Evolutionary conservation across 2,888 invertebrate species (phyloP).

Genomic region (Brachynemurus nebulosus): DNA sequence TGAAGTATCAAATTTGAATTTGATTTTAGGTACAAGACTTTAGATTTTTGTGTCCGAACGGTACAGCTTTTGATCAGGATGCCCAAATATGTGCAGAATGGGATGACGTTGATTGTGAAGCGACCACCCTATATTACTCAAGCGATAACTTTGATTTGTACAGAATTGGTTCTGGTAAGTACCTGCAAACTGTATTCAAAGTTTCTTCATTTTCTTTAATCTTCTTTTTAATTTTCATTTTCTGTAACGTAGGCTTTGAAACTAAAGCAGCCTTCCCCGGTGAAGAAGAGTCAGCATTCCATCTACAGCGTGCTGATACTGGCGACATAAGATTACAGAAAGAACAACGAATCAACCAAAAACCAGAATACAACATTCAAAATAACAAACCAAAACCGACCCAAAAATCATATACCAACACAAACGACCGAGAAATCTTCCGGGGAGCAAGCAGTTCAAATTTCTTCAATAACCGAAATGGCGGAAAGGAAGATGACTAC

Average conservation of each 20-base stretch:
- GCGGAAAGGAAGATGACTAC: slow-evolving; percentile 43
- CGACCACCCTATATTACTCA: slow-evolving; percentile 61
- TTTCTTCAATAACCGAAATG: slow-evolving; percentile 53
- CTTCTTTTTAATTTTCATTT: slow-evolving; percentile 12
- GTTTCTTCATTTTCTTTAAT: neutral
- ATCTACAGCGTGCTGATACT: slow-evolving; percentile 58
- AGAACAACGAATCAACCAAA: slow-evolving; percentile 32
- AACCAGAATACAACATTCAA: slow-evolving; percentile 24
- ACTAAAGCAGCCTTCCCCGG: slow-evolving; percentile 44
- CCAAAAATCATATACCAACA: slow-evolving; percentile 3
- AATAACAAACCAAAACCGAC: slow-evolving; percentile 24
- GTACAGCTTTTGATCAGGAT: slow-evolving; percentile 83
- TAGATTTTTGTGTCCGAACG: slow-evolving; percentile 79
- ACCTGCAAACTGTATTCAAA: neutral
- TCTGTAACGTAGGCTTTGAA: slow-evolving; percentile 38
- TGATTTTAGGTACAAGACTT: slow-evolving; percentile 55
- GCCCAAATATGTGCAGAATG: slow-evolving; percentile 85
- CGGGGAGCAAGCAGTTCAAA: slow-evolving; percentile 61
- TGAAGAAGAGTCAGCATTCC: slow-evolving; percentile 59
- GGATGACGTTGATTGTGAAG: slow-evolving; percentile 80
- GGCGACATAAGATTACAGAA: slow-evolving; percentile 35
- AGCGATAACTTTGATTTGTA: slow-evolving; percentile 80
- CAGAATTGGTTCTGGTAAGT: slow-evolving; percentile 59
- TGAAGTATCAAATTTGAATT: too few relatives aligned
- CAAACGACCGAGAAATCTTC: slow-evolving; percentile 38